These are phyloP conservation scores for Drosophila formosana DNA, from an alignment of 2,888 invertebrate genomes.

Conservation along the genomic window DNA sequence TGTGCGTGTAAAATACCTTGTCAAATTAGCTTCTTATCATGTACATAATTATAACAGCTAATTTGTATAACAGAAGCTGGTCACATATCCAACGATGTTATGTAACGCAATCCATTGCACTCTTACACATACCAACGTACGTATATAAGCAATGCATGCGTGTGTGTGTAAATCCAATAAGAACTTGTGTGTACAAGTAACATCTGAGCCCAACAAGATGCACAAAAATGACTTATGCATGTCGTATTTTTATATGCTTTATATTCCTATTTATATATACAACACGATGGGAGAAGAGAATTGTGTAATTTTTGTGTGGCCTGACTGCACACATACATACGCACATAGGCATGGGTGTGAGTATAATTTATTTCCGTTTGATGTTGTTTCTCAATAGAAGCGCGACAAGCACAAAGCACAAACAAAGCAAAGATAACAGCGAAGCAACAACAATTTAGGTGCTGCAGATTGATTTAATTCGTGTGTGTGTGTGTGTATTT, in stretches of 20 bases:
- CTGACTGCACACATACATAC: constrained; percentile 14
- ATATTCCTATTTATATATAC: constrained; percentile 31
- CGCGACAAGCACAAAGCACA: constrained; percentile 27
- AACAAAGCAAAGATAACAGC: constrained; percentile 46
- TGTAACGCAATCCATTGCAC: constrained; percentile 14
- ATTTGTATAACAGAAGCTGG: constrained; percentile 6
- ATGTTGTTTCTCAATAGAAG: constrained; percentile 41
- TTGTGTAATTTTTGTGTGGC: constrained; percentile 44
- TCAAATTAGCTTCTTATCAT: constrained; percentile 7
- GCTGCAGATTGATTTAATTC: constrained; percentile 25
- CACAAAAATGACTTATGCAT: constrained; percentile 5
- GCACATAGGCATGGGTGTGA: constrained; percentile 12
- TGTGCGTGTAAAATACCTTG: constrained; percentile 18
- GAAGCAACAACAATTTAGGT: constrained; percentile 24
- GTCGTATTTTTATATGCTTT: constrained; percentile 7
- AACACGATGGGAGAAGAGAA: constrained; percentile 16
- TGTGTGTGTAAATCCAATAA: not conserved
- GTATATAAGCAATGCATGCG: not conserved
- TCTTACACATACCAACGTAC: not conserved
- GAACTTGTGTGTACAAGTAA: not conserved
- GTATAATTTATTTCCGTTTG: constrained; percentile 50
- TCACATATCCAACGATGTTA: constrained; percentile 4
- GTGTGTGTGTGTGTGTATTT: not conserved
- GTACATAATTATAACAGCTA: constrained; percentile 19
- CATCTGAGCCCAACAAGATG: not conserved